Evolutionary conservation across 2,888 invertebrate genomes (phyloP).

Genomic region (Meiosimyza decipiens): DNA sequence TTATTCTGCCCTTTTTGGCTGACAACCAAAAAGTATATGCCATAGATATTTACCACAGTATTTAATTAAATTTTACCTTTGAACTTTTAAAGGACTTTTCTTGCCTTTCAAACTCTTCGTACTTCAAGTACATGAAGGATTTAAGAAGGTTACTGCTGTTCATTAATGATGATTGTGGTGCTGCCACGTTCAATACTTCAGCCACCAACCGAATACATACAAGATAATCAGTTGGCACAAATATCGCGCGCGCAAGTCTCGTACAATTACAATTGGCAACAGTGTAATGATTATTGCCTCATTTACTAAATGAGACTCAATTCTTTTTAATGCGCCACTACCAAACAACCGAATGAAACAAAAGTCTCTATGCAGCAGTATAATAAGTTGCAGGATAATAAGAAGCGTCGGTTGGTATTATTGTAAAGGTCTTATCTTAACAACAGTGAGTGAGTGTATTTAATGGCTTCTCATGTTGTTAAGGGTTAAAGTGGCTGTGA

Average conservation of each 20-base stretch:
- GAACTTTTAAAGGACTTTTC: too few species aligned
- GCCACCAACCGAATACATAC: too few species aligned
- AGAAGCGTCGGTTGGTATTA: background rate
- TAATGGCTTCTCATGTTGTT: slow-evolving; percentile 8
- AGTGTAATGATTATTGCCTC: slow-evolving; percentile 31
- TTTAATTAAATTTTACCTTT: too few species aligned
- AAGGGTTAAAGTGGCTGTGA: background rate
- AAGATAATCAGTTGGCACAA: too few species aligned
- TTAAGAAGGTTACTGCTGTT: too few species aligned
- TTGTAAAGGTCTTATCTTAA: slow-evolving; percentile 1
- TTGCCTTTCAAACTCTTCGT: too few species aligned
- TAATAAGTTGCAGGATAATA: slow-evolving; percentile 10
- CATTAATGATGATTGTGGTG: too few species aligned
- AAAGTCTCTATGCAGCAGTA: background rate
- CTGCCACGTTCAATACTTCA: too few species aligned
- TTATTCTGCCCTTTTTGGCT: too few species aligned
- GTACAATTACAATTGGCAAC: slow-evolving; percentile 19
- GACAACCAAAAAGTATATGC: too few species aligned
- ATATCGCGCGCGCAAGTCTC: slow-evolving; percentile 4
- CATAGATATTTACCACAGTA: too few species aligned
- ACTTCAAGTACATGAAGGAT: too few species aligned
- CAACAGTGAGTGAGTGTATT: slow-evolving; percentile 1
- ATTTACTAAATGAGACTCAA: slow-evolving; percentile 26
- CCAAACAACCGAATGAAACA: background rate
- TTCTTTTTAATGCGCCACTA: slow-evolving; percentile 27